phyloP scores from a whole-genome alignment of 2,113 vertebrate genomes.

The Eleginops maclovinus region DNA sequence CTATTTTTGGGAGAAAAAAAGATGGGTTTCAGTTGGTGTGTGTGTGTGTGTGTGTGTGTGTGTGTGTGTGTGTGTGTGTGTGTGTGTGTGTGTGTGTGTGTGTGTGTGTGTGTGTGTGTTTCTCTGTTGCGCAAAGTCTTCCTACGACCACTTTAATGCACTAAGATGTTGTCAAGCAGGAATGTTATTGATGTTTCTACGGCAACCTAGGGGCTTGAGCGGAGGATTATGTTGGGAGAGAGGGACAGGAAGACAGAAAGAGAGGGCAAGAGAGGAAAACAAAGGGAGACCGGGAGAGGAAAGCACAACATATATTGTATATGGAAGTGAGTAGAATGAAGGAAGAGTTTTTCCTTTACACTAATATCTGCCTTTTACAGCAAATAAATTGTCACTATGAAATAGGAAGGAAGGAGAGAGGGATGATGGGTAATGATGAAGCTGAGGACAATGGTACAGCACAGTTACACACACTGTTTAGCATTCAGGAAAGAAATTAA shows the following conservation, averaged over 20 bases:
- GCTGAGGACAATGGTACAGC: conserved; percentile 1
- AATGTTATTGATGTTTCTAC: conserved; percentile 90
- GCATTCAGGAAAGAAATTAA: not conserved
- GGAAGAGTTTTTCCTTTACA: not conserved
- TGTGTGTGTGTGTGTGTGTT: not conserved
- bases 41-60: conserved; percentile 22
- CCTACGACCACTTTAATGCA: conserved; percentile 84
- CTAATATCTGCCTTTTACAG: conserved; percentile 32
- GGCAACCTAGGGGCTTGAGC: conserved; percentile 83
- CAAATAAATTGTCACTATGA: conserved; percentile 26
- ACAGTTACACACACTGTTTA: conserved; percentile 11
- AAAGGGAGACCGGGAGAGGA: conserved; percentile 58
- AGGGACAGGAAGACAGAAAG: conserved; percentile 48
- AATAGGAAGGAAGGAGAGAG: conserved; percentile 48
- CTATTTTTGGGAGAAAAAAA: conserved; percentile 68
- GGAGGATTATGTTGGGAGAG: conserved; percentile 81
- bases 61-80: conserved; percentile 37
- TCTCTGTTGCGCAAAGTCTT: conserved; percentile 59
- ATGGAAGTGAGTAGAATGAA: conserved; percentile 39
- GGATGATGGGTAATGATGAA: conserved; percentile 25
- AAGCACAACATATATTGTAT: conserved; percentile 55
- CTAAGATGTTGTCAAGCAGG: conserved; percentile 87
- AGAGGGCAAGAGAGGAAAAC: conserved; percentile 44
- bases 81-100: conserved; percentile 35
- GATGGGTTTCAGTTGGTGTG: conserved; percentile 61